A percentile compares a stretch with the other conserved stretches of the same genome.
These are phyloP conservation scores for Neosilurus mollespiculum DNA, from an alignment of 2,797 vertebrate genomes.

Conservation along the genomic window DNA sequence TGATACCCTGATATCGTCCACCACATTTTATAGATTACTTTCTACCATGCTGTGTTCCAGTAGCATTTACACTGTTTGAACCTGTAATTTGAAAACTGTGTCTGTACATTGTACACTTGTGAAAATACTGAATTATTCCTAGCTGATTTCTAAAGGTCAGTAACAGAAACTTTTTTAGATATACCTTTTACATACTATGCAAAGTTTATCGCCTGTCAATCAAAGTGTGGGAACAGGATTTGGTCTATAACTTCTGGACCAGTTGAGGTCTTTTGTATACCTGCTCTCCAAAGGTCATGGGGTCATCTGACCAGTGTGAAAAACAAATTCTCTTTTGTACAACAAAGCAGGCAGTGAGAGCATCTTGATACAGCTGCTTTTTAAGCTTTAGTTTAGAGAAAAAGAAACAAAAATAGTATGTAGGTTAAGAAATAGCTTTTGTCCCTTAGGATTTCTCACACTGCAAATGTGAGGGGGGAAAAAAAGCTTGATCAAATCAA, in stretches of 20 bases:
- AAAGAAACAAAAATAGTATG: constrained; percentile 81
- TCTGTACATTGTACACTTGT: background rate
- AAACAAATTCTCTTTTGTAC: constrained; percentile 92
- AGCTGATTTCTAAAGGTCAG: background rate
- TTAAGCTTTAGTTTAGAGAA: constrained; percentile 81
- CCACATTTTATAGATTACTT: background rate
- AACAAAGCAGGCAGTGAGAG: constrained; percentile 71
- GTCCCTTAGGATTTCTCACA: constrained; percentile 38
- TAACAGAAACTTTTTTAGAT: background rate
- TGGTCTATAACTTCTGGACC: constrained; percentile 94
- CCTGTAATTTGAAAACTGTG: background rate
- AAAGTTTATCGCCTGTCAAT: background rate
- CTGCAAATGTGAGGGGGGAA: background rate
- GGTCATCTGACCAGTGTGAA: constrained; percentile 84
- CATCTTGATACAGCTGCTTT: constrained; percentile 77
- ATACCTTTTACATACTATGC: background rate
- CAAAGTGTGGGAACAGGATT: constrained; percentile 84
- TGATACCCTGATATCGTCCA: too few relatives aligned
- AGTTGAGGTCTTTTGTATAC: constrained; percentile 87
- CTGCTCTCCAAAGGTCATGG: constrained; percentile 75
- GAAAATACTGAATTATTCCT: background rate
- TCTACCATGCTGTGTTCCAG: background rate
- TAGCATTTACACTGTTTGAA: background rate
- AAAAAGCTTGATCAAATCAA: constrained; percentile 22
- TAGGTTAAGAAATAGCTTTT: constrained; percentile 76